Base-by-base conservation (phyloP, 2,797 vertebrate species). In the Sebastes minor region DNA sequence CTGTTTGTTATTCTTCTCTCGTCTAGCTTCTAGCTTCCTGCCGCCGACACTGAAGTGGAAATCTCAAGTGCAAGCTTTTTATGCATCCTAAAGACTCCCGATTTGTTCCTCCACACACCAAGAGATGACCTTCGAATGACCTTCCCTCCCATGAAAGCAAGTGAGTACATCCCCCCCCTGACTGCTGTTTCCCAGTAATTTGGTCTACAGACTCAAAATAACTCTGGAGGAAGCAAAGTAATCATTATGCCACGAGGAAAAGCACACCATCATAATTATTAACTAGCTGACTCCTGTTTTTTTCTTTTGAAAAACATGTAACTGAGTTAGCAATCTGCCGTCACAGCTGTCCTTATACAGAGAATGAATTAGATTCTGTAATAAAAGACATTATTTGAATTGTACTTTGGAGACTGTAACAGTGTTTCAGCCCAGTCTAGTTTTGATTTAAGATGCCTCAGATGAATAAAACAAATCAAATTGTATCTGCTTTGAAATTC, bases 221-320 rank as follows among this genome's bases (percentile, higher is more conserved):
- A 62, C 28, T 77, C 7, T 12, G 3, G 3, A 73, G 56, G 62
- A 65, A 65, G n/a, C 53, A 79, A 20, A 74, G 20, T 52, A 65
- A 81, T 76, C 20, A 64, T 14, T 16, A 57, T 14, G 27, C 18
- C 55, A 60, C 1, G 22, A 72, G 20, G 22, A 69, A 66, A 74
- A 61, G 14, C 49, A 14, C 27, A 20, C 2, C 9, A 52, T 76
- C 20, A 28, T 72, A 78, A 82, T 81, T 71, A 84, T 85, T 78
- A 81, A 89, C 72, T 22, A 35, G 68, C 71, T 89, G 73, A 86
- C 32, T 78, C 27, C 1, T 71, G 23, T 30, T 78, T 84, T 78
- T 84, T 76, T 84, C n/a, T 75, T 67, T 16, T 57, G 8, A 49
- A 66, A 62, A 81, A 67, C 33, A 22, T 20, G 20, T 20, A 30